Evolutionary conservation across 1,140 invertebrate genomes (phyloP).

Genomic region (Euwallacea fornicatus): DNA sequence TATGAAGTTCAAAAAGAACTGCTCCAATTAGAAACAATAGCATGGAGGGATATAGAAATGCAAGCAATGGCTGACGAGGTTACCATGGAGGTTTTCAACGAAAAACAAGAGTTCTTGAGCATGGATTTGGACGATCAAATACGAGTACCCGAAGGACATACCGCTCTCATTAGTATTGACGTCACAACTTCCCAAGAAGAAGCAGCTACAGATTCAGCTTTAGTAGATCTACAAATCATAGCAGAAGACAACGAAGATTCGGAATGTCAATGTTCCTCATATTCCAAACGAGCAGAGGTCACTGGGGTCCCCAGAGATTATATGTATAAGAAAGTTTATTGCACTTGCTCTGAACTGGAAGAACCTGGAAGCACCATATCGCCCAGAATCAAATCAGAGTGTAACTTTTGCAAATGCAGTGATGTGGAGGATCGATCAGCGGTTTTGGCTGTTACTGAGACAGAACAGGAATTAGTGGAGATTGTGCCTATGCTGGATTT

Average conservation of each 20-base stretch:
- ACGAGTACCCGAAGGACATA: constrained; percentile 6
- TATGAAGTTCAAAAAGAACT: constrained; percentile 31
- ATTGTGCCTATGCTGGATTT: constrained; percentile 31
- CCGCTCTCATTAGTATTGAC: constrained; percentile 12
- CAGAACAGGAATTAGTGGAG: constrained; percentile 18
- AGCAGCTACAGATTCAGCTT: neutral
- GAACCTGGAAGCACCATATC: constrained; percentile 32
- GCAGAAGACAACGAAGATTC: neutral
- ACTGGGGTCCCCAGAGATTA: constrained; percentile 22
- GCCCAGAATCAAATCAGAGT: constrained; percentile 28
- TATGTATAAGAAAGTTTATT: constrained; percentile 15
- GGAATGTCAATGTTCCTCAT: neutral
- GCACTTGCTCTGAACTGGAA: constrained; percentile 17
- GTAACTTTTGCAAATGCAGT: constrained; percentile 13
- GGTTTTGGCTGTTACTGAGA: constrained; percentile 14
- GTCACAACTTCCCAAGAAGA: constrained; percentile 3
- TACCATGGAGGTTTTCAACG: constrained; percentile 46
- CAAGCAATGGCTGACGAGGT: constrained; percentile 47
- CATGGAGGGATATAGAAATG: constrained; percentile 47
- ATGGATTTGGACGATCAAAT: constrained; percentile 26
- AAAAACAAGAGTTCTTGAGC: constrained; percentile 14
- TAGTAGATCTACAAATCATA: neutral
- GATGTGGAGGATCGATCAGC: neutral
- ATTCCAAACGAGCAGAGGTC: constrained; percentile 30
- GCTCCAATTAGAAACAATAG: constrained; percentile 13